These are phyloP conservation scores for Steinernema scapterisci DNA, from an alignment of 2,888 invertebrate genomes.

Conservation along the genomic window DNA sequence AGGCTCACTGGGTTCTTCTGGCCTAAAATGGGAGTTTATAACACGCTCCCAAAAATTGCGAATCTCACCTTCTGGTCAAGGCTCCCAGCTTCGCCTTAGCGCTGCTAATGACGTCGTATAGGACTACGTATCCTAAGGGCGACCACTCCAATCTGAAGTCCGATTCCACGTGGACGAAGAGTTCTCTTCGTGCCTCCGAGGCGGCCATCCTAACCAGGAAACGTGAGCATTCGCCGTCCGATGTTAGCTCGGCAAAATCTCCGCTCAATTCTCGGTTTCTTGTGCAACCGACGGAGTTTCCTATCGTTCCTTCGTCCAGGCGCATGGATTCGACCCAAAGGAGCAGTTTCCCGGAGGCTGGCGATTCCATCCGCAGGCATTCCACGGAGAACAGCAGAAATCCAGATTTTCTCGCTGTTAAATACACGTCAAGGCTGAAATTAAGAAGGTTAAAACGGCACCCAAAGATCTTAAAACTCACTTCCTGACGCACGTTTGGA, in stretches of 20 bases:
- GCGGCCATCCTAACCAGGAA: constrained; percentile 1
- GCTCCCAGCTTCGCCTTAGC: not conserved
- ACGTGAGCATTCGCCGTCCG: not conserved
- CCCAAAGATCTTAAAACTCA: constrained; percentile 32
- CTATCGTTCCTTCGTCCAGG: constrained; percentile 7
- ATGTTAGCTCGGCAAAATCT: not conserved
- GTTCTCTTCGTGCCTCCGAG: constrained; percentile 30
- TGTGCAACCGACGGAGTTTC: not conserved
- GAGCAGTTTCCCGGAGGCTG: not conserved
- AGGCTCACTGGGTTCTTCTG: not conserved
- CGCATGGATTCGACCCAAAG: not conserved
- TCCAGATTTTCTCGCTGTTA: constrained; percentile 46
- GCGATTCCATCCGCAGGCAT: constrained; percentile 39
- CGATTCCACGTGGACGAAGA: constrained; percentile 38
- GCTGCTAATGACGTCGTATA: not conserved
- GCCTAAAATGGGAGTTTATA: constrained; percentile 6
- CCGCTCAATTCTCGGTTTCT: not conserved
- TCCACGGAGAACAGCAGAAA: constrained; percentile 40
- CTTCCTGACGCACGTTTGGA: constrained; percentile 45
- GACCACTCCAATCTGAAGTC: constrained; percentile 47
- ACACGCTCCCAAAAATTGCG: not conserved
- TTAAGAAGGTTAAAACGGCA: not conserved
- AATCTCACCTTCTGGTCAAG: not conserved
- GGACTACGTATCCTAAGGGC: not conserved
- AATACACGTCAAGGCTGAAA: constrained; percentile 42